Base-by-base conservation (phyloP, 2,797 vertebrate species). In the Semaprochilodus insignis region DNA sequence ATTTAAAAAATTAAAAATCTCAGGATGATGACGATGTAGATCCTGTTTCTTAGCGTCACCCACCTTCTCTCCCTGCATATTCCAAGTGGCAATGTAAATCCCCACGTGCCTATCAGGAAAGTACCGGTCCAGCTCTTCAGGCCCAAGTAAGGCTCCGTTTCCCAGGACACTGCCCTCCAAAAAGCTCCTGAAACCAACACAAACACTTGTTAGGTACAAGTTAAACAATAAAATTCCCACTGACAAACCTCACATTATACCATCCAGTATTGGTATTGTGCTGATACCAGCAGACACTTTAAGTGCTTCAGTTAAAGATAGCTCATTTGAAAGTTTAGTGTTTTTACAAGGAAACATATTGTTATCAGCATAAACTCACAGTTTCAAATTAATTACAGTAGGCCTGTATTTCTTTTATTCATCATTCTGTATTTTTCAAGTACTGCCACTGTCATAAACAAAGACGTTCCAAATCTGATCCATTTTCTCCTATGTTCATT, bases 11-110 rank as follows among this genome's bases (percentile, higher is more conserved):
- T 1, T 6, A 65, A 10, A 40, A 17, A 16, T 48, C 6, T 15
- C 44, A 10, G 14, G 23, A 54, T 16, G 3, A 23, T 25, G 25
- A 23, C 19, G 4, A 31, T 48, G 21, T 3, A 19, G 19, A 25
- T 8, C 40, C 34, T 54, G 21, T 34, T n/a, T 54, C 19, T 75
- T 27, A 4, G 31, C 67, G 48, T 3, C 27, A 34, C 19, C 23
- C 7, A 97, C 98, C 96, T 97, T 98, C 87, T 96, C 96, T 60
- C 98, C 98, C 89, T 99, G 98, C 98, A 99, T 99, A 92, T 99
- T 99, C 98, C 98, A 99, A 0, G 98, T 99, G 88, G 95, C 94
- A 55, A 99, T 87, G 54, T 97, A 99, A 83, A 99, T 85, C 8
- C 96, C 95, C 74, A 98, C 10, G 25, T 62, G 95, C 83, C 97